Conservation (phyloP, 1,140 invertebrate species). For the Sogatella furcifera region DNA sequence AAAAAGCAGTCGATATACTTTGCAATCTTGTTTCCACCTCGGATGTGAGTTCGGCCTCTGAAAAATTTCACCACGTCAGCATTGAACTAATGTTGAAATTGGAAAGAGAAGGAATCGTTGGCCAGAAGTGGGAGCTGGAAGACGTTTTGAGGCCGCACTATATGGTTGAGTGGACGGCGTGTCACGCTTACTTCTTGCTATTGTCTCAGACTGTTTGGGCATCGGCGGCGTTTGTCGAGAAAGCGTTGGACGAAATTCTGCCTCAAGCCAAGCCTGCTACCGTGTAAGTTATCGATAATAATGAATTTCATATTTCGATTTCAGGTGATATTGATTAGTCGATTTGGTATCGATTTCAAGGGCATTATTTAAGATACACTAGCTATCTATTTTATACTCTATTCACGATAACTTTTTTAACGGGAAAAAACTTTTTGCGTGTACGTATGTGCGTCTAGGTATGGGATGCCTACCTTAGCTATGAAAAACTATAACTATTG, state of each 20-base stretch:
- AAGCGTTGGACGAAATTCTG: slow-evolving; percentile 21
- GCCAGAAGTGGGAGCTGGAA: background rate
- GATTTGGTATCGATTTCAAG: no score
- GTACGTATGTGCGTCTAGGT: no score
- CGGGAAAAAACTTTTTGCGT: no score
- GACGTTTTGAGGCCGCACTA: slow-evolving; percentile 23
- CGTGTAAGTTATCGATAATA: background rate
- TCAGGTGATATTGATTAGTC: no score
- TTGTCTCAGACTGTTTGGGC: slow-evolving; percentile 28
- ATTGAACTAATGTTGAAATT: slow-evolving; percentile 16
- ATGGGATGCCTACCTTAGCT: no score
- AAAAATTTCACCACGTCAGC: slow-evolving; percentile 28
- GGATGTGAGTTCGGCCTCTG: slow-evolving; percentile 18
- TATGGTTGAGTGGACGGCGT: slow-evolving; percentile 40
- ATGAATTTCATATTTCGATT: no score
- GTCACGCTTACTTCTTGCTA: slow-evolving; percentile 40
- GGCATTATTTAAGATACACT: no score
- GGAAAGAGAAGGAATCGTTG: background rate
- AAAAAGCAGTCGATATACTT: slow-evolving; percentile 15
- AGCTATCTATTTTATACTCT: no score
- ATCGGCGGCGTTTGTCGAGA: slow-evolving; percentile 30
- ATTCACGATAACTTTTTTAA: no score
- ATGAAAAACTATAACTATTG: no score
- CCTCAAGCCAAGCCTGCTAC: background rate
- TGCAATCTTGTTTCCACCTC: slow-evolving; percentile 24